Base-by-base conservation (phyloP, 2,113 vertebrate species). In the Eulacestoma nigropectus region DNA sequence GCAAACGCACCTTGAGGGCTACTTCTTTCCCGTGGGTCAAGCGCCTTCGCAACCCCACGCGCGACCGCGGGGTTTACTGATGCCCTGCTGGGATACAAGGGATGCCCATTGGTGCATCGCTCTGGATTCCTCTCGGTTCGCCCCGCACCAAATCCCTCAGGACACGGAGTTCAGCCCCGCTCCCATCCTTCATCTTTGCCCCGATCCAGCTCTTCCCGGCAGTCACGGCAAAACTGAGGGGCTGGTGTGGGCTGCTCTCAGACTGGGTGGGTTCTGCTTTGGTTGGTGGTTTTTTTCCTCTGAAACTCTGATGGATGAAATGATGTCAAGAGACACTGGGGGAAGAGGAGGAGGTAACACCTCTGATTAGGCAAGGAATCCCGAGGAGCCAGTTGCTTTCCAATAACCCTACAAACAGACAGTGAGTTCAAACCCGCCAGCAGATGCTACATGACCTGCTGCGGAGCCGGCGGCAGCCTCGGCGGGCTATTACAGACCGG, bases 271-370 rank as follows among this genome's bases (percentile, higher is more conserved):
- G 96, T 97, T 97, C 94, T 85, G 91, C 83, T 84, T 83, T 55
- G 88, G 91, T 68, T 89, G 91, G 56, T 76, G 65, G 57, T 73
- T 79, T 44, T 44, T 39, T 33, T 65, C 42, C 80, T 95, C 87
- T 84, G 68, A 70, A 87, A 95, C 92, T 95, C 93, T 97, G 93
- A 97, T 96, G 96, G 97, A 96, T 89, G 90, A 88, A 97, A 96
- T 90, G 96, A 97, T 97, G 96, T 97, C 96, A 91, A 93, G 97
- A 96, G 94, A 93, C 94, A 93, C 81, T 91, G 85, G 87, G 93
- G 93, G 80, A 91, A 87, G 92, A 95, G 96, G 96, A 94, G 94
- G 88, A 91, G 95, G 96, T 88, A 97, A 94, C 95, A 96, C 93
- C 96, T 95, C 95, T 62, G 95, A 91, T 92, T 95, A 95, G 84